phyloP scores from a whole-genome alignment of 2,113 vertebrate species.

The Patagioenas fasciata region DNA sequence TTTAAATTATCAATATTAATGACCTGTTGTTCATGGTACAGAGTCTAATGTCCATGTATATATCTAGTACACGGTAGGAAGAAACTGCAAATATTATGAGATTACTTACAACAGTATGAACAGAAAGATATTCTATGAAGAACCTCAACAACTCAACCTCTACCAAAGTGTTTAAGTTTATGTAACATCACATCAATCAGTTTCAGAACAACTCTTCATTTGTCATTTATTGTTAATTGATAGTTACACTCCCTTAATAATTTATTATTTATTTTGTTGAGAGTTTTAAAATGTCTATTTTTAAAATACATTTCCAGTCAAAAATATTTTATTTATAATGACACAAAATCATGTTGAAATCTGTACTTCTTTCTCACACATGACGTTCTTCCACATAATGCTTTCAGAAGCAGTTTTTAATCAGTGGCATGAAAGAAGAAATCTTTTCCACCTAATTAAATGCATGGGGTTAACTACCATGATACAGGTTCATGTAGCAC shows the following conservation, averaged over 20 bases:
- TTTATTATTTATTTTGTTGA: not conserved
- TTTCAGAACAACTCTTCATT: not conserved
- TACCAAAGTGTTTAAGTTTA: not conserved
- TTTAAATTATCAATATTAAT: not conserved
- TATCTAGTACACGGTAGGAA: not conserved
- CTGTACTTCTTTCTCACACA: not conserved
- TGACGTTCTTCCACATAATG: not conserved
- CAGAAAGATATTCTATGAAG: not conserved
- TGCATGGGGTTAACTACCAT: not conserved
- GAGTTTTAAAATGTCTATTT: not conserved
- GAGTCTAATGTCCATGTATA: not conserved
- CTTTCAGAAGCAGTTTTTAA: not conserved
- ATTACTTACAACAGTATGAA: not conserved
- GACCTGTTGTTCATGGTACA: not conserved
- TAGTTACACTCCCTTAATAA: not conserved
- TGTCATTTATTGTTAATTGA: rapidly evolving
- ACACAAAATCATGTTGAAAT: not conserved
- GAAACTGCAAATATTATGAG: not conserved
- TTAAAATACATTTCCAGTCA: not conserved
- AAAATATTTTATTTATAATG: not conserved
- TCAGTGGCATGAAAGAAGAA: not conserved
- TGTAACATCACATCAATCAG: not conserved
- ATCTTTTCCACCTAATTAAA: not conserved
- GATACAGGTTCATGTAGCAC: not conserved
- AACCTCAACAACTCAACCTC: not conserved